Conservation (phyloP, 2,888 invertebrate genomes). For the Parthenolecanium corni region DNA sequence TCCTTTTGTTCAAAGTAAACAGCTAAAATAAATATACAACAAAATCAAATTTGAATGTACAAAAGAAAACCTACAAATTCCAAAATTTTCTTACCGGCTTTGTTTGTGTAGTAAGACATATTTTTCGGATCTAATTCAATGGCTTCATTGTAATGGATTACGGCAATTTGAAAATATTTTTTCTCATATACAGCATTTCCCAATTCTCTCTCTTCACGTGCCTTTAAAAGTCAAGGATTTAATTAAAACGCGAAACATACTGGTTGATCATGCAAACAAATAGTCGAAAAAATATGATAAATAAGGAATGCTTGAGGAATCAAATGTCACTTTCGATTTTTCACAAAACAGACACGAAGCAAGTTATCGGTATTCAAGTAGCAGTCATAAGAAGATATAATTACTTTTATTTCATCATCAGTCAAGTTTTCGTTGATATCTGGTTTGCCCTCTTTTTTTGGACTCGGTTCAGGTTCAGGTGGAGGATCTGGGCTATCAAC, state of each 20-base stretch:
- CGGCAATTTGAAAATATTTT: constrained; percentile 64
- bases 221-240: constrained; percentile 38
- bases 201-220: constrained; percentile 67
- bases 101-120: constrained; percentile 86
- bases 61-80: background rate
- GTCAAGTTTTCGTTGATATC: constrained; percentile 38
- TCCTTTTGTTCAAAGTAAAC: constrained; percentile 93
- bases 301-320: too few relatives aligned
- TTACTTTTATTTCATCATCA: constrained; percentile 34
- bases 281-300: too few relatives aligned
- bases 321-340: background rate
- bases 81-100: constrained; percentile 49
- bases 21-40: constrained; percentile 44
- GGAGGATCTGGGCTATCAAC: constrained; percentile 39
- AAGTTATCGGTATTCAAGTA: too few relatives aligned
- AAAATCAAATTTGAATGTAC: background rate
- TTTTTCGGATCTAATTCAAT: constrained; percentile 80
- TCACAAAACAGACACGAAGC: too few relatives aligned
- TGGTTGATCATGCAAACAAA: too few relatives aligned
- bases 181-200: constrained; percentile 95
- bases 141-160: constrained; percentile 78
- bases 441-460: constrained; percentile 39
- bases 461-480: constrained; percentile 31
- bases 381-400: too few relatives aligned
- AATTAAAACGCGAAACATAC: background rate